These are phyloP conservation scores for Genyomyrus donnyi DNA, from an alignment of 2,113 vertebrate species.

Conservation along the genomic window DNA sequence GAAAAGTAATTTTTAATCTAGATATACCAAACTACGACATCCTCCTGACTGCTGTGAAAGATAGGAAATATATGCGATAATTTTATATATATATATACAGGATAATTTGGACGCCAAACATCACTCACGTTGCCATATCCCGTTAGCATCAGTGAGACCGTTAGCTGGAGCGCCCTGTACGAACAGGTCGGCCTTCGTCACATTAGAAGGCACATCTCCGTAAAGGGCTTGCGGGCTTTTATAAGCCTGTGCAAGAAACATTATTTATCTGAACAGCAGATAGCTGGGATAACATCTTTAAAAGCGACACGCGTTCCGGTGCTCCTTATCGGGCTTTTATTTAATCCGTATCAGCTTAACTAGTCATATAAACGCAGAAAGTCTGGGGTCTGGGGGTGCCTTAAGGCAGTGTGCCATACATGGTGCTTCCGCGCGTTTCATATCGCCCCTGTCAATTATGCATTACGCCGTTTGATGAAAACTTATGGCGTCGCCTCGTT, in stretches of 20 bases:
- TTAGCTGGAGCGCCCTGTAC: background rate
- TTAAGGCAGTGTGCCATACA: conserved; percentile 46
- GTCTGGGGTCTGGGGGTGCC: conserved; percentile 37
- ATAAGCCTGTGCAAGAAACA: background rate
- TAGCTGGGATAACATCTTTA: background rate
- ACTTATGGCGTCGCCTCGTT: conserved; percentile 17
- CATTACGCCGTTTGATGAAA: conserved; percentile 29
- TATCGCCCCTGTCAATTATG: conserved; percentile 25
- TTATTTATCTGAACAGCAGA: background rate
- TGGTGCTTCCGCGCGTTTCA: background rate
- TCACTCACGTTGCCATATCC: background rate
- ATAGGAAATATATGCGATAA: background rate
- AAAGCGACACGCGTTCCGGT: background rate
- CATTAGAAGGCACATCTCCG: background rate
- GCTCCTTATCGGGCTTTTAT: background rate
- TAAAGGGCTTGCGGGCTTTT: background rate
- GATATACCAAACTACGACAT: background rate
- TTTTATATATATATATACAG: background rate
- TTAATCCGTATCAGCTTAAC: background rate
- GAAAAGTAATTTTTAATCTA: background rate
- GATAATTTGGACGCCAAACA: background rate
- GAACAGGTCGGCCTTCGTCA: background rate
- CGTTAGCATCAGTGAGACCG: background rate
- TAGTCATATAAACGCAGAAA: background rate
- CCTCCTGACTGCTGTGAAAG: background rate